These are phyloP conservation scores for Bubo scandiacus DNA, from an alignment of 2,113 vertebrate species.

Conservation along the genomic window DNA sequence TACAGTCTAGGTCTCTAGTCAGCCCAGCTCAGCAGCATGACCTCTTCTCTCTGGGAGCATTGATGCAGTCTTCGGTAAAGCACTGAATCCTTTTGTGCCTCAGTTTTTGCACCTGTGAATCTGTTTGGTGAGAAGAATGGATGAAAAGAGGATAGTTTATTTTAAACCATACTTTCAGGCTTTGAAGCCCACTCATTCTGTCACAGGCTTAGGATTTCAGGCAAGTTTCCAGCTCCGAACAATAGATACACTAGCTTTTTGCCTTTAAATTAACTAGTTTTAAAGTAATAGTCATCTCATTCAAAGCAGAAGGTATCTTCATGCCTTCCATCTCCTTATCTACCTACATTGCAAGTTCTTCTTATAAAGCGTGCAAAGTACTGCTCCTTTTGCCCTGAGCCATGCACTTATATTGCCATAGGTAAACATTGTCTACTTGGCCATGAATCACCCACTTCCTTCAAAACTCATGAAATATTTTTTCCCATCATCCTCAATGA, in stretches of 20 bases:
- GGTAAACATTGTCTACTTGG: background rate
- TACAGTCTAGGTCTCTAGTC: background rate
- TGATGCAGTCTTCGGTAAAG: background rate
- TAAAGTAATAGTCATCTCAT: background rate
- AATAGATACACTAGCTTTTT: background rate
- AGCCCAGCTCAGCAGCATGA: background rate
- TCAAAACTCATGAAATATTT: background rate
- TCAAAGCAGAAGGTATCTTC: background rate
- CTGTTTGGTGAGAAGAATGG: background rate
- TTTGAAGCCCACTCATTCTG: constrained; percentile 7
- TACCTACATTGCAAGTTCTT: background rate
- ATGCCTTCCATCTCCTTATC: background rate
- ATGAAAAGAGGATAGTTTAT: background rate
- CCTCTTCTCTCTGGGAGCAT: background rate
- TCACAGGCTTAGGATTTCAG: background rate
- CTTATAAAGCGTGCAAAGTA: background rate
- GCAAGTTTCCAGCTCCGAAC: background rate
- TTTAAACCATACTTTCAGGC: background rate
- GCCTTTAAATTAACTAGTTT: background rate
- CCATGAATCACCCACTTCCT: background rate
- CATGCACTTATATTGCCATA: background rate
- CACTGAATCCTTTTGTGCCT: background rate
- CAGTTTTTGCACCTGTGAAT: background rate
- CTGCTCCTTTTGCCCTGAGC: background rate
- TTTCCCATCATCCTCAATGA: background rate